Conservation (phyloP, 2,113 vertebrate genomes). For the Anolis carolinensis region DNA sequence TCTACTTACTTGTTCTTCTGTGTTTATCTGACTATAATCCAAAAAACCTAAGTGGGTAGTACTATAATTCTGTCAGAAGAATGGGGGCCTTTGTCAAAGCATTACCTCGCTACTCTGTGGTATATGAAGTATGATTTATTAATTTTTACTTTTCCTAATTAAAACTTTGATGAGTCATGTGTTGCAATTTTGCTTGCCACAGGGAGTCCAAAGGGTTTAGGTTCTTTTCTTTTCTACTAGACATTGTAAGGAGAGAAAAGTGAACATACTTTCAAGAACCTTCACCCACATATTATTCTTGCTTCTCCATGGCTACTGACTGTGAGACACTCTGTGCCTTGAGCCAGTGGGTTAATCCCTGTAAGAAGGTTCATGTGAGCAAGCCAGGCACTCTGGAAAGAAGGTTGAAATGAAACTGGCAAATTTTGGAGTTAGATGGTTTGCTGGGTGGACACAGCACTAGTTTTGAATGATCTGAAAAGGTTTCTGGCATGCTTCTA, state of each 20-base stretch:
- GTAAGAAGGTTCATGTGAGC: fast-evolving
- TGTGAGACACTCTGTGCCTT: neutral
- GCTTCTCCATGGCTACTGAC: fast-evolving
- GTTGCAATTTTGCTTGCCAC: fast-evolving
- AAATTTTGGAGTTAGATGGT: neutral
- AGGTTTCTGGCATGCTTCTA: neutral
- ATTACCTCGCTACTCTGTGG: neutral
- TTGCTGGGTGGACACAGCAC: neutral
- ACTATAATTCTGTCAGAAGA: neutral
- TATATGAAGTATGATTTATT: neutral
- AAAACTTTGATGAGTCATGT: neutral
- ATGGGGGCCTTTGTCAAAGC: neutral
- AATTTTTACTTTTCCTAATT: neutral
- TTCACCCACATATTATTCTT: neutral
- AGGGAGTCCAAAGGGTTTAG: fast-evolving
- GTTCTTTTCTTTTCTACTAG: neutral
- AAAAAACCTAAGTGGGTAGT: neutral
- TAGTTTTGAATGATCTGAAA: too few species aligned
- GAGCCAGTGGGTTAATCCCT: neutral
- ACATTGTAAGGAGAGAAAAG: neutral
- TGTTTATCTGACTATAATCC: neutral
- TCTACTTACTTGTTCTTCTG: neutral
- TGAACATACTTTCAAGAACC: neutral
- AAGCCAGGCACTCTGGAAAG: neutral
- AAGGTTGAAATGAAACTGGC: neutral